Evolutionary conservation across 2,113 vertebrate genomes (phyloP).

Genomic region (Sitta europaea): DNA sequence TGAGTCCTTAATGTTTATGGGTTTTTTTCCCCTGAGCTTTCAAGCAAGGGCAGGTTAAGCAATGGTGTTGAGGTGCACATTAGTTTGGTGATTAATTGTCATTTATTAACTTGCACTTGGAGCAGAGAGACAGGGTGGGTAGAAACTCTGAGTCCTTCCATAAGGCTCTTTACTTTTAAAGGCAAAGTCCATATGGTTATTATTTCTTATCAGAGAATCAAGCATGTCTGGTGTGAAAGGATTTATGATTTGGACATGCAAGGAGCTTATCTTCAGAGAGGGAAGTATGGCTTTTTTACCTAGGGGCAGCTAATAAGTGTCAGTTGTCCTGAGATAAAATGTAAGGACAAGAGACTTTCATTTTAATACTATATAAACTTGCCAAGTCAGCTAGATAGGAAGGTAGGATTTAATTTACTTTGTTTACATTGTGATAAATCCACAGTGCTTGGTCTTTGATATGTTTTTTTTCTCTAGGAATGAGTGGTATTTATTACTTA

Average conservation of each 20-base stretch:
- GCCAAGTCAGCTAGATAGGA: not conserved
- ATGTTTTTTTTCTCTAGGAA: not conserved
- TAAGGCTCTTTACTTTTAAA: slow-evolving; percentile 23
- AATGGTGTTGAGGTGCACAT: not conserved
- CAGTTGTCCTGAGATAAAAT: not conserved
- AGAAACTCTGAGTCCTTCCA: not conserved
- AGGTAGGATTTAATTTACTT: not conserved
- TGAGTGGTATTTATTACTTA: not conserved
- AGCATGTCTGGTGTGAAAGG: not conserved
- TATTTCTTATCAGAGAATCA: slow-evolving; percentile 9
- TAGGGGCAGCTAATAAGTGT: not conserved
- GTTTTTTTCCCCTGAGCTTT: not conserved
- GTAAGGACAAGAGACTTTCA: not conserved
- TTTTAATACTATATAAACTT: not conserved
- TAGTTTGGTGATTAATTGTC: not conserved
- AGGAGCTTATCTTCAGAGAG: not conserved
- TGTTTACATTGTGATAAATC: not conserved
- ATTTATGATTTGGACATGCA: not conserved
- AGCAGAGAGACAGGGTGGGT: not conserved
- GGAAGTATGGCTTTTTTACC: not conserved
- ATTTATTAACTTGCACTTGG: slow-evolving; percentile 44
- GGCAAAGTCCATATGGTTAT: slow-evolving; percentile 33
- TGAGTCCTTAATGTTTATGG: not conserved
- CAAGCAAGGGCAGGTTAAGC: not conserved
- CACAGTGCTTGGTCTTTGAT: not conserved